Conservation (phyloP, 2,888 invertebrate genomes). For the Folsomia candida region DNA sequence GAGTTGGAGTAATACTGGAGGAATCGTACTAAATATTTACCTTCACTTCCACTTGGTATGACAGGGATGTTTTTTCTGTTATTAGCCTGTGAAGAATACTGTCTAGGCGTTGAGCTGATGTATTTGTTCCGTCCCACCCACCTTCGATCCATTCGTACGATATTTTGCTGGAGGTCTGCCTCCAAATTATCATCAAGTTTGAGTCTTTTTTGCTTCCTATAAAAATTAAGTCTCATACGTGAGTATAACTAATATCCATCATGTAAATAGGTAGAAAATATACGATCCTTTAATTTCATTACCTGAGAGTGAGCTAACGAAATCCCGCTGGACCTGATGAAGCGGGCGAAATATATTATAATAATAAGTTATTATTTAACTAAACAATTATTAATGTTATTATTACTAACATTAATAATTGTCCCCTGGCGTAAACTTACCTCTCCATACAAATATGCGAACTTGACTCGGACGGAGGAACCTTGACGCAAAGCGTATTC, state of each 20-base stretch:
- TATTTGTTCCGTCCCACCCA: conserved; percentile 57
- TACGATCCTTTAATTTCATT: conserved; percentile 47
- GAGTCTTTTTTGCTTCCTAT: conserved; percentile 38
- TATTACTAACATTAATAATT: no score
- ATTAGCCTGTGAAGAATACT: conserved; percentile 67
- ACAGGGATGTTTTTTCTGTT: conserved; percentile 39
- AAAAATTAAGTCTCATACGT: conserved; percentile 1
- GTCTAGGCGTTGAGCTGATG: conserved; percentile 66
- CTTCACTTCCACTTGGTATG: conserved; percentile 46
- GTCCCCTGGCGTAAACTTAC: no score
- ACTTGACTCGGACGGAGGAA: conserved; percentile 65
- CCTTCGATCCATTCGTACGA: conserved; percentile 86
- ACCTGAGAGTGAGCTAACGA: conserved; percentile 70
- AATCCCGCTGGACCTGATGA: conserved; percentile 81
- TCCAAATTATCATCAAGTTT: conserved; percentile 62
- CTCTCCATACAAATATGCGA: conserved; percentile 83
- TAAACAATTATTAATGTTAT: no score
- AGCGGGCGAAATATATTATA: no score
- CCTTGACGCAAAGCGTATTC: conserved; percentile 41
- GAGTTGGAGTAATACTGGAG: no score
- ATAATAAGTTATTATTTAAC: no score
- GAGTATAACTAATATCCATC: not conserved
- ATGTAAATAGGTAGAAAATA: not conserved
- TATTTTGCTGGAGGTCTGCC: conserved; percentile 77
- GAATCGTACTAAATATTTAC: no score